These are phyloP conservation scores for Agrilus cyanescens DNA, from an alignment of 2,888 invertebrate species.

Conservation along the genomic window DNA sequence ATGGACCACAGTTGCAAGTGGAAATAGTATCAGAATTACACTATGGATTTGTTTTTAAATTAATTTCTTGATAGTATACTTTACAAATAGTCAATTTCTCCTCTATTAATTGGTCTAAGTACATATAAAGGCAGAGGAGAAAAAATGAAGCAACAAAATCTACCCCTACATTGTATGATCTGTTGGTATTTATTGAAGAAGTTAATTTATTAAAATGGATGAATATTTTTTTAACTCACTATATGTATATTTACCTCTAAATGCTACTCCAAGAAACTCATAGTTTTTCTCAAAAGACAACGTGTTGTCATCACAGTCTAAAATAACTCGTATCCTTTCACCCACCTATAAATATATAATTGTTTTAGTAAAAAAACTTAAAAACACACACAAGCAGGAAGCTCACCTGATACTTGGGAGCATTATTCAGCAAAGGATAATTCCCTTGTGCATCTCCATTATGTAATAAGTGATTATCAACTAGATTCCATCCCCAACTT, in stretches of 20 bases:
- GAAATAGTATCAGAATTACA: too few relatives aligned
- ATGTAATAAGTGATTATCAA: slow-evolving; percentile 92
- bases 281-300: slow-evolving; percentile 96
- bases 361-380: slow-evolving; percentile 1
- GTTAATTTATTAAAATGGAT: neutral
- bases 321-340: slow-evolving; percentile 89
- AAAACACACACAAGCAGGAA: slow-evolving; percentile 5
- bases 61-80: too few relatives aligned
- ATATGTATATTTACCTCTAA: slow-evolving; percentile 54
- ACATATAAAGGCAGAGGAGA: slow-evolving; percentile 1
- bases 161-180: neutral
- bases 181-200: too few relatives aligned
- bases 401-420: slow-evolving; percentile 89
- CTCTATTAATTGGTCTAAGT: too few relatives aligned
- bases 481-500: slow-evolving; percentile 99
- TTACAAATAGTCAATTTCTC: too few relatives aligned
- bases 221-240: neutral
- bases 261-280: slow-evolving; percentile 97
- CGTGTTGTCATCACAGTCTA: slow-evolving; percentile 96
- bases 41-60: too few relatives aligned
- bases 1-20: too few relatives aligned
- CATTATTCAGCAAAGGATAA: slow-evolving; percentile 89
- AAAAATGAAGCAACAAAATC: neutral
- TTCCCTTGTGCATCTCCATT: slow-evolving; percentile 92
- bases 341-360: slow-evolving; percentile 61